Conservation (phyloP, 1,140 invertebrate species). For the Drosophila takahashii region DNA sequence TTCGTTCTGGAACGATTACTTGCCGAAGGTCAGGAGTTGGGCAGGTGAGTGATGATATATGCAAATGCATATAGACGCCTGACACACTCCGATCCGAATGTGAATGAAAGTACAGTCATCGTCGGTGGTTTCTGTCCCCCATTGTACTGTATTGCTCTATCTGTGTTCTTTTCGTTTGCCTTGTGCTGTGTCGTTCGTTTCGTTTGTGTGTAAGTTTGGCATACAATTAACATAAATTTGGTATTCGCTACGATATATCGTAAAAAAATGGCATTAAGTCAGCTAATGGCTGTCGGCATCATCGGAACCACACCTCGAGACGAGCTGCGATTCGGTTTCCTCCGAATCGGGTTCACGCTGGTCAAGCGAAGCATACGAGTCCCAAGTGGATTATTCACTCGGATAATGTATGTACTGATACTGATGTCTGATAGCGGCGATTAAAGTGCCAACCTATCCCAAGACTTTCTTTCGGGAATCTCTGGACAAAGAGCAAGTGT, state of each 20-base stretch:
- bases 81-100: constrained; percentile 15
- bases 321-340: constrained; percentile 9
- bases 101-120: constrained; percentile 50
- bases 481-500: constrained; percentile 29
- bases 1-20: constrained; percentile 97
- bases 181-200: constrained; percentile 35
- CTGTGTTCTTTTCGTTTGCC: constrained; percentile 13
- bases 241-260: constrained; percentile 61
- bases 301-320: constrained; percentile 51
- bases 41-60: constrained; percentile 86
- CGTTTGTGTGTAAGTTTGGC: constrained; percentile 52
- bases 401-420: constrained; percentile 7
- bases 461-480: constrained; percentile 23
- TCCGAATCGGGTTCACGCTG: constrained; percentile 22
- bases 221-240: constrained; percentile 71
- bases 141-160: constrained; percentile 12
- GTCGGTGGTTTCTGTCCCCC: constrained; percentile 6
- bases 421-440: constrained; percentile 6
- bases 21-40: constrained; percentile 92
- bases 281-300: constrained; percentile 58
- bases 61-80: background rate
- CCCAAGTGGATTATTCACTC: constrained; percentile 35
- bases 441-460: background rate
- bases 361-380: constrained; percentile 25
- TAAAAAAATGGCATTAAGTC: constrained; percentile 57